These are phyloP conservation scores for Schizopygopsis pylzovi DNA, from an alignment of 2,797 vertebrate genomes.

Conservation along the genomic window DNA sequence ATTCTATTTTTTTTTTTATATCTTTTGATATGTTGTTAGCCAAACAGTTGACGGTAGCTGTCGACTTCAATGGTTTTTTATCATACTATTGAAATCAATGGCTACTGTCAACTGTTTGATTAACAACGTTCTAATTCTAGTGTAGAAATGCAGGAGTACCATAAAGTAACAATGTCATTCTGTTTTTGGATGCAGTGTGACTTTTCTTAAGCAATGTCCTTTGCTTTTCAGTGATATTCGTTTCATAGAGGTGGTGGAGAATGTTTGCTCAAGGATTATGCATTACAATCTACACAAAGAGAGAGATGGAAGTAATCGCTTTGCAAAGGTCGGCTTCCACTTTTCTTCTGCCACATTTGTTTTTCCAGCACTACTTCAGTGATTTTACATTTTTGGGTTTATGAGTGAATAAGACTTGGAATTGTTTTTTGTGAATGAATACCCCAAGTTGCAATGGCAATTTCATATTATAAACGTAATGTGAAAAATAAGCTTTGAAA, in stretches of 20 bases:
- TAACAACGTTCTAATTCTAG: background rate
- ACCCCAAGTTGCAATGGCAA: background rate
- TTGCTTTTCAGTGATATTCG: slow-evolving; percentile 85
- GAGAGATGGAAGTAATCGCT: slow-evolving; percentile 92
- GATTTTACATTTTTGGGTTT: background rate
- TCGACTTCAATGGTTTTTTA: background rate
- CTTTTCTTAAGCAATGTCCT: background rate
- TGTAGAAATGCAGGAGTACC: background rate
- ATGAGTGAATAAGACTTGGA: background rate
- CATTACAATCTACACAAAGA: slow-evolving; percentile 97
- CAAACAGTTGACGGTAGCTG: background rate
- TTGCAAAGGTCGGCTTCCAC: slow-evolving; percentile 86
- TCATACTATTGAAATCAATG: background rate
- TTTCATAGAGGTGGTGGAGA: slow-evolving; percentile 94
- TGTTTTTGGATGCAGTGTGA: background rate
- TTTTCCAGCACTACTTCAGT: background rate
- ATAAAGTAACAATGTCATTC: background rate
- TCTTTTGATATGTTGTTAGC: background rate
- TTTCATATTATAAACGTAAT: background rate
- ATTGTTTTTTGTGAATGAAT: background rate
- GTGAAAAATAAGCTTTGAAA: background rate
- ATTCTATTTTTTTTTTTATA: too few species aligned
- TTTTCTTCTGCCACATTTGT: background rate
- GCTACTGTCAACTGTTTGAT: background rate
- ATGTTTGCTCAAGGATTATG: slow-evolving; percentile 92